Evolutionary conservation across 1,140 invertebrate genomes (phyloP), one percentile per base, ranked within the genome.

Genomic region (Calephelis nemesis): DNA sequence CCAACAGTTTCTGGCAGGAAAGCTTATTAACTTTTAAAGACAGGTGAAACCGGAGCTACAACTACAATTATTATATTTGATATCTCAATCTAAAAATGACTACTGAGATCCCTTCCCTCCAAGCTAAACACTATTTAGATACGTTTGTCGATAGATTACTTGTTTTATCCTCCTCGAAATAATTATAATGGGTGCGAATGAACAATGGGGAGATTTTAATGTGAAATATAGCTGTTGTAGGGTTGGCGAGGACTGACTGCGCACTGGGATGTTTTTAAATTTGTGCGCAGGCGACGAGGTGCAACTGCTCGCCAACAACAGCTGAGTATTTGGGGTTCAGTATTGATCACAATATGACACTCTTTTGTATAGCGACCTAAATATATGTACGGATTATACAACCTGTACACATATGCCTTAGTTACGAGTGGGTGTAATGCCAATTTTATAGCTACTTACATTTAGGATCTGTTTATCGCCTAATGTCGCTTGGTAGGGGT

Each of bases 161-260:
- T 82, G 74, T 79, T 79, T 81, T 82, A 81, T 77, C 73, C 71
- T 73, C 73, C 73, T 75, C 74, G 70, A 75, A 79, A 84, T 83
- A 79, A 83, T 84, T 81, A 78, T 79, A 75, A 81, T 79, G 78
- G 78, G 78, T 81, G 84, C 73, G 73, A 85, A 78, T 78, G 79
- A 82, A 85, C 77, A 86, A 80, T 81, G 81, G 84, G 81, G 77
- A 74, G 73, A 82, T 72, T 78, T 74, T 81, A 82, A 84, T 85
- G 78, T 83, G 72, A 85, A 82, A 78, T 81, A 79, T 82, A 78
- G 74, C 67, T 15, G 48, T 73, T 63, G 71, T 72, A 69, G 77
- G 75, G 75, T 74, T 70, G 62, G 73, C 76, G 63, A 77, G 74
- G 76, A 76, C 73, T 70, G 75, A 76, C 70, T 84, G 83, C 83